Evolutionary conservation across 2,888 invertebrate genomes (phyloP), one percentile per base, ranked within the genome.

Genomic region (Epistrophella euchroma): DNA sequence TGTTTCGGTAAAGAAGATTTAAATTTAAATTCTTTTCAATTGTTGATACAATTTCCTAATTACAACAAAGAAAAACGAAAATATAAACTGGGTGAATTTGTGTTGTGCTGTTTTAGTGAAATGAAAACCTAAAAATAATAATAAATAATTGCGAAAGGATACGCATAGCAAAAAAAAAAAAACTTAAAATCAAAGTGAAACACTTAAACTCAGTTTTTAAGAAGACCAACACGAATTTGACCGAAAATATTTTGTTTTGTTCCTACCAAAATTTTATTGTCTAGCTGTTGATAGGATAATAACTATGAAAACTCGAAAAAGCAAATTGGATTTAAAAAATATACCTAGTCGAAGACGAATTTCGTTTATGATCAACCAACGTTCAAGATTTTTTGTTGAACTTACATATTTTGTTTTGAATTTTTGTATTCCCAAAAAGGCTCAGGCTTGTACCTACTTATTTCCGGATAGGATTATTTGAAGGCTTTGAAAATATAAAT

Each of bases 61-160:
- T n/a, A n/a, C n/a, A n/a, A n/a, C 43, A 11, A n/a, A 43, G 28
- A 43, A 11, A n/a, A 15, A 15, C 15, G 15, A 52, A 25, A 52
- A n/a, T 22, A 28, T 4, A 0, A 52, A 52, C 25, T 52, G 7
- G 4, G 13, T 25, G 11, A 40, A 22, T 37, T 10, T 4, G 40
- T 22, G 19, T 60, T 28, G 47, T 72, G 73, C 58, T 45, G 22
- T 60, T 62, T 50, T 47, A 47, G 11, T 60, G 56, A 56, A 13
- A 19, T 15, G 0, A 22, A 47, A 80, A 52, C 17, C 15, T 32
- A 40, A 32, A 64, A 66, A 17, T 40, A 19, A 47, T 22, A 22
- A 66, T 47, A 22, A 32, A 28, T 17, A 64, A 17, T 56, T 79
- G 66, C 66, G 58, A 73, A 40, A 70, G 75, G 74, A 80, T 75